Evolutionary conservation across 2,797 vertebrate genomes (phyloP), one percentile per base, ranked within the genome.

Genomic region (Glyptemys insculpta): DNA sequence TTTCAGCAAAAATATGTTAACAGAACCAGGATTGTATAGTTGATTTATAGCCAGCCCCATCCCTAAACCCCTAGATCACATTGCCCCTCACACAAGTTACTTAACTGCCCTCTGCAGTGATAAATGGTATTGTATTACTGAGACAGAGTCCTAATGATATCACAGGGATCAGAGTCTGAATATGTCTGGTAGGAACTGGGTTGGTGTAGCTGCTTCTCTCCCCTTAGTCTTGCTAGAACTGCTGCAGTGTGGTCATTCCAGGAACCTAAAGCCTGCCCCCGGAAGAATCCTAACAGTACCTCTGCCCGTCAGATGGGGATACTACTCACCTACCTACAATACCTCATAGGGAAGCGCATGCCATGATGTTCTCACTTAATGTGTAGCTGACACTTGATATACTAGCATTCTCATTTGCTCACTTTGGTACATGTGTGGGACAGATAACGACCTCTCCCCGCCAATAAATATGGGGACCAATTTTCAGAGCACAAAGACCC

Each of bases 171-270:
- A 47, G 57, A 12, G 12, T 54, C 21, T 83, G 68, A 57, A 0
- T 0, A 16, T 25, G 27, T 12, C 27, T 41, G 4, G 2, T 68
- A 4, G 27, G 5, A 57, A 2, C 12, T 82, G 21, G 57, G 6
- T 12, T 31, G 57, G 12, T 31, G 16, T 14, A 12, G 2, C 44
- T 19, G 9, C 2, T 80, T 83, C 47, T 83, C 29, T 31, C 6
- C 79, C 44, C 82, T 86, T 29, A 23, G 4, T 56, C 21, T 12
- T 52, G 14, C 15, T 18, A 57, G 68, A 79, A 68, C 44, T 79
- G 50, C 2, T 82, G 12, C 5, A 44, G 89, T 47, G 78, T 68
- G 4, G 27, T 52, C 6, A 50, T 93, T 74, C 80, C 47, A 31
- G 23, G 27, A 56, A 37, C 50, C 29, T 68, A 57, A 6, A 57